Conservation (phyloP, 1,140 invertebrate genomes). For the Saccostrea cuccullata region DNA sequence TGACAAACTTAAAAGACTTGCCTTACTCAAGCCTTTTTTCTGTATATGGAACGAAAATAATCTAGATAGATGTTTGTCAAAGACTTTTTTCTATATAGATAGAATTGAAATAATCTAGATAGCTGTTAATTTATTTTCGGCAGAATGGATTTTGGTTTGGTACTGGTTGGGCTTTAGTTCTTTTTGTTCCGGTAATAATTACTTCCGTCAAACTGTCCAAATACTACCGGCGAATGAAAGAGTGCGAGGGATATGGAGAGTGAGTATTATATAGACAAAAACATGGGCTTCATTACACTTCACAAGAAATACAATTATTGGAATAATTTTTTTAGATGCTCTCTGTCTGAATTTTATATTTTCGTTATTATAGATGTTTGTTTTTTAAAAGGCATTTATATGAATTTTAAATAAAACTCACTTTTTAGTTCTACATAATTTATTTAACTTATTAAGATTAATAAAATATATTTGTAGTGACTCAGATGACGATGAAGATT, state of each 20-base stretch:
- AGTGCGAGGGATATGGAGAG: slow-evolving; percentile 51
- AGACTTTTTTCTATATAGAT: too few species aligned
- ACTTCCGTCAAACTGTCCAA: slow-evolving; percentile 42
- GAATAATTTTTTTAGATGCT: neutral
- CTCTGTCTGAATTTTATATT: too few species aligned
- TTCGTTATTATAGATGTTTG: too few species aligned
- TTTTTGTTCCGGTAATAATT: slow-evolving; percentile 47
- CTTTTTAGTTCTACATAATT: neutral
- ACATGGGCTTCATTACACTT: neutral
- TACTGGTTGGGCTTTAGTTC: slow-evolving; percentile 47
- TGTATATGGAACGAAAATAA: too few species aligned
- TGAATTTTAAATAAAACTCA: neutral
- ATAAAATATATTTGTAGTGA: slow-evolving; percentile 26
- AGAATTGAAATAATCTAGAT: too few species aligned
- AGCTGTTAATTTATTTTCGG: neutral
- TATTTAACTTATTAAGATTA: neutral
- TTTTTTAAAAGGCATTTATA: neutral
- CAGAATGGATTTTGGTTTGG: slow-evolving; percentile 58
- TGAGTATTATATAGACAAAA: neutral
- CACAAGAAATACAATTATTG: neutral
- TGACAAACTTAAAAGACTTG: too few species aligned
- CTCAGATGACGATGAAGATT: slow-evolving; percentile 28
- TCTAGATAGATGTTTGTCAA: too few species aligned
- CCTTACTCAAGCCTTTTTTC: too few species aligned
- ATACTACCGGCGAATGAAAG: slow-evolving; percentile 53